Percentiles rank a stretch among this genome's conserved stretches.
Evolutionary conservation across 1,140 invertebrate species (phyloP).

Genomic region (Galleria mellonella): DNA sequence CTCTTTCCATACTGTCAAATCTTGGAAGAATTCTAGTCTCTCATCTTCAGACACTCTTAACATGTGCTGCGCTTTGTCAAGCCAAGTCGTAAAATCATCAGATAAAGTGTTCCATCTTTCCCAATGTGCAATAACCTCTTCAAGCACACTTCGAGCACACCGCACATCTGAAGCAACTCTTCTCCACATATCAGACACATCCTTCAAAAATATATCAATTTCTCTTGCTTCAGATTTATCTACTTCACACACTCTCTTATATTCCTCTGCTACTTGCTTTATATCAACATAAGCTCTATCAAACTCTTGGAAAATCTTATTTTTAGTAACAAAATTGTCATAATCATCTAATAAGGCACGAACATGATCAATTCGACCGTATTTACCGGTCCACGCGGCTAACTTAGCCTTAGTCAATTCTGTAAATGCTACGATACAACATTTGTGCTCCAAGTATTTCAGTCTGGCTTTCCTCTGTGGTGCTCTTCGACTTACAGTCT

Average conservation of each 20-base stretch:
- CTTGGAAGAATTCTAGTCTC: constrained; percentile 91
- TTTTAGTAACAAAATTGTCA: constrained; percentile 91
- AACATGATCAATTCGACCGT: constrained; percentile 88
- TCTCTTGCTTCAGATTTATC: constrained; percentile 84
- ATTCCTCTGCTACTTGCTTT: constrained; percentile 93
- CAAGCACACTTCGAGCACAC: constrained; percentile 90
- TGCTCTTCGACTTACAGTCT: constrained; percentile 81
- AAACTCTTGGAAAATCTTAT: constrained; percentile 95
- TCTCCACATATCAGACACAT: constrained; percentile 92
- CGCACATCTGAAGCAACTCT: constrained; percentile 91
- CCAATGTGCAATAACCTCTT: constrained; percentile 93
- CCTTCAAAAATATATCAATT: constrained; percentile 89
- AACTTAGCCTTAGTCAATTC: constrained; percentile 92
- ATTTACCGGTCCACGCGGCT: constrained; percentile 91
- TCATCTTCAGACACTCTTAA: constrained; percentile 87
- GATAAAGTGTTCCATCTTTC: constrained; percentile 84
- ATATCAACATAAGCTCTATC: constrained; percentile 94
- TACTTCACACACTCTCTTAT: constrained; percentile 89
- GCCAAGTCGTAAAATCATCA: constrained; percentile 86
- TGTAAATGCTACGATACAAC: constrained; percentile 92
- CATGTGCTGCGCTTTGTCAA: constrained; percentile 86
- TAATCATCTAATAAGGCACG: constrained; percentile 91
- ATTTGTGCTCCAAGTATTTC: constrained; percentile 94
- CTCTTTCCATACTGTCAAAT: constrained; percentile 92
- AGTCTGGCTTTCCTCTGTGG: constrained; percentile 85